phyloP scores from a whole-genome alignment of 2,888 invertebrate species.

The Cryptocheilus praepositus region DNA sequence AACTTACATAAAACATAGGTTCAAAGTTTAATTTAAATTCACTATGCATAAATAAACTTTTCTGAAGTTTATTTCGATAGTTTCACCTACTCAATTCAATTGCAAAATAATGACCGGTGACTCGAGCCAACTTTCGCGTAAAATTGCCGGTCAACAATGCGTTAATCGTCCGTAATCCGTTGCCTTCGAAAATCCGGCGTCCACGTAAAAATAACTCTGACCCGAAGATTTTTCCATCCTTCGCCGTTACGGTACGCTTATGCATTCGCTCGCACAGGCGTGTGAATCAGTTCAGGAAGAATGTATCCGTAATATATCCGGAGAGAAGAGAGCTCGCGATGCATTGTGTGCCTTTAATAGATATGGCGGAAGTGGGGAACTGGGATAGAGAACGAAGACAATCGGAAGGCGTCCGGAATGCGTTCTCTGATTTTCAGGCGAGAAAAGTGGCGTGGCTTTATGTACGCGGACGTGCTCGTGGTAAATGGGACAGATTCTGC shows the following conservation, averaged over 20 bases:
- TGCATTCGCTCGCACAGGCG: constrained; percentile 4
- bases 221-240: too few relatives aligned
- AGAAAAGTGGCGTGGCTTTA: constrained; percentile 4
- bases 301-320: constrained; percentile 5
- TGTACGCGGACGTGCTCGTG: not conserved
- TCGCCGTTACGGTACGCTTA: not conserved
- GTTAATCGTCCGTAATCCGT: too few relatives aligned
- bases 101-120: too few relatives aligned
- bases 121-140: too few relatives aligned
- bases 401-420: constrained; percentile 20
- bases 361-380: constrained; percentile 29
- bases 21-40: too few relatives aligned
- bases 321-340: constrained; percentile 15
- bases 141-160: too few relatives aligned
- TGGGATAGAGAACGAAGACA: constrained; percentile 17
- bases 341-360: constrained; percentile 15
- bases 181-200: too few relatives aligned
- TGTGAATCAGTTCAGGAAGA: not conserved
- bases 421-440: constrained; percentile 18
- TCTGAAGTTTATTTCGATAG: too few relatives aligned
- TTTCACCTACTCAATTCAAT: too few relatives aligned
- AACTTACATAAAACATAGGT: too few relatives aligned
- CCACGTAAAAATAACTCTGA: too few relatives aligned
- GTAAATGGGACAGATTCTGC: constrained; percentile 18
- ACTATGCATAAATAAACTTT: too few relatives aligned